Conservation (phyloP, 2,888 invertebrate genomes). For the Hirtodrosophila histrioides region DNA sequence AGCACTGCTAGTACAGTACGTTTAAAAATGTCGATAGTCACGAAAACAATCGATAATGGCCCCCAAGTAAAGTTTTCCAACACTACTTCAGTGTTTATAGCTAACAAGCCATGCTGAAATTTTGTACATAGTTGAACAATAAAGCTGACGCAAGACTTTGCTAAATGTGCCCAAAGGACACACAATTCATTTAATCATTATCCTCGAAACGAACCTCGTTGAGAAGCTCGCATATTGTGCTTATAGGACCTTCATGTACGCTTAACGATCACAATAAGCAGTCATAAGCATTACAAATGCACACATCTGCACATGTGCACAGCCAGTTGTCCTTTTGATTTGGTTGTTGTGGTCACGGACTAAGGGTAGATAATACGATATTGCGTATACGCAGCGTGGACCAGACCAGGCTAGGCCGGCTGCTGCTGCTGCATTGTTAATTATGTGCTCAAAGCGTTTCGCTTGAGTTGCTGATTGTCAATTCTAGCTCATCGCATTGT, state of each 20-base stretch:
- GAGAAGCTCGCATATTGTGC: not conserved
- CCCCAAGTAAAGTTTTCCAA: too few species aligned
- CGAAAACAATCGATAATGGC: too few species aligned
- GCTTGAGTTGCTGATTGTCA: slow-evolving; percentile 43
- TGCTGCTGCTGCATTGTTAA: slow-evolving; percentile 60
- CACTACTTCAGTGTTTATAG: too few species aligned
- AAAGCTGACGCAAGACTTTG: too few species aligned
- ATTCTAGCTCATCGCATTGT: slow-evolving; percentile 33
- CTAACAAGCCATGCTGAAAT: too few species aligned
- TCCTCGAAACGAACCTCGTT: slow-evolving; percentile 22
- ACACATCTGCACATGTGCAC: slow-evolving; percentile 21
- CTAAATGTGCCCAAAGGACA: not conserved
- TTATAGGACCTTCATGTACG: slow-evolving; percentile 30
- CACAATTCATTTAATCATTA: not conserved
- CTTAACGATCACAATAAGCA: slow-evolving; percentile 51
- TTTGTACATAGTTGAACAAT: too few species aligned
- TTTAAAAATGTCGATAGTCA: too few species aligned
- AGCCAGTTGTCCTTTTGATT: slow-evolving; percentile 17
- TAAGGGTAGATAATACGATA: slow-evolving; percentile 9
- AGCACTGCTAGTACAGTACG: too few species aligned
- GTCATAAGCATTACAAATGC: slow-evolving; percentile 57
- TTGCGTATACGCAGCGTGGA: slow-evolving; percentile 46
- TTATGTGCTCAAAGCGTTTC: slow-evolving; percentile 43
- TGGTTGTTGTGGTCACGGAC: slow-evolving; percentile 32
- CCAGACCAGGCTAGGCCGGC: not conserved